Conservation (phyloP, 2,797 vertebrate species). For the Sphaeramia orbicularis region DNA sequence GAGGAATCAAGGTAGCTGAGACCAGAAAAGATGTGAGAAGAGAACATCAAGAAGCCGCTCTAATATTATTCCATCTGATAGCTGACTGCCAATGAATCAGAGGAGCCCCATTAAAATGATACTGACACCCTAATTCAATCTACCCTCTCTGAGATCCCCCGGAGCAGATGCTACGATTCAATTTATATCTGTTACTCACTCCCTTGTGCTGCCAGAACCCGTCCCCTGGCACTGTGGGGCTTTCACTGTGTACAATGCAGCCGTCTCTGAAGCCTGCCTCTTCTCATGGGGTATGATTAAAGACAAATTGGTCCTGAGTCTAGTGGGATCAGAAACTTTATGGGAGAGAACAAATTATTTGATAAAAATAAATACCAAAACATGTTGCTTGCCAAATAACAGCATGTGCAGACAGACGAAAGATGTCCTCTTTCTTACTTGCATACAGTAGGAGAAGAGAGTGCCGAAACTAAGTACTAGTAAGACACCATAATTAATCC, state of each 20-base stretch:
- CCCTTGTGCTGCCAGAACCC: slow-evolving; percentile 55
- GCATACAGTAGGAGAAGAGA: slow-evolving; percentile 5
- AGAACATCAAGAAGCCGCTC: slow-evolving; percentile 55
- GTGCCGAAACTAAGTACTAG: slow-evolving; percentile 3
- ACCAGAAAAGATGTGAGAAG: slow-evolving; percentile 44
- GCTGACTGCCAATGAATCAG: slow-evolving; percentile 69
- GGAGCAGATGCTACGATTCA: slow-evolving; percentile 77
- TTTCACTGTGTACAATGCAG: slow-evolving; percentile 54
- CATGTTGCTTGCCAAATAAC: slow-evolving; percentile 37
- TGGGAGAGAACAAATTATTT: slow-evolving; percentile 35
- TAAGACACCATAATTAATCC: neutral
- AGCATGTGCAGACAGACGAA: slow-evolving; percentile 45
- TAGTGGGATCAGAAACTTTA: slow-evolving; percentile 31
- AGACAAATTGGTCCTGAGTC: slow-evolving; percentile 46
- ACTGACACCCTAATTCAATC: slow-evolving; percentile 80
- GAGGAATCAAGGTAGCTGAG: slow-evolving; percentile 14
- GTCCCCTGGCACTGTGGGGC: slow-evolving; percentile 56
- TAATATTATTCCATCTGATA: slow-evolving; percentile 72
- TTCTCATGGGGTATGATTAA: slow-evolving; percentile 41
- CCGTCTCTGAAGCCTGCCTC: slow-evolving; percentile 42
- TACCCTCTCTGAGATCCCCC: slow-evolving; percentile 71
- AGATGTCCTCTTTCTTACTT: slow-evolving; percentile 22
- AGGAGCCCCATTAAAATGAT: slow-evolving; percentile 75
- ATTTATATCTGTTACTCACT: slow-evolving; percentile 74
- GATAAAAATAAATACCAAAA: slow-evolving; percentile 53